phyloP scores from a whole-genome alignment of 2,113 vertebrate species.

The Sciurus niger region DNA sequence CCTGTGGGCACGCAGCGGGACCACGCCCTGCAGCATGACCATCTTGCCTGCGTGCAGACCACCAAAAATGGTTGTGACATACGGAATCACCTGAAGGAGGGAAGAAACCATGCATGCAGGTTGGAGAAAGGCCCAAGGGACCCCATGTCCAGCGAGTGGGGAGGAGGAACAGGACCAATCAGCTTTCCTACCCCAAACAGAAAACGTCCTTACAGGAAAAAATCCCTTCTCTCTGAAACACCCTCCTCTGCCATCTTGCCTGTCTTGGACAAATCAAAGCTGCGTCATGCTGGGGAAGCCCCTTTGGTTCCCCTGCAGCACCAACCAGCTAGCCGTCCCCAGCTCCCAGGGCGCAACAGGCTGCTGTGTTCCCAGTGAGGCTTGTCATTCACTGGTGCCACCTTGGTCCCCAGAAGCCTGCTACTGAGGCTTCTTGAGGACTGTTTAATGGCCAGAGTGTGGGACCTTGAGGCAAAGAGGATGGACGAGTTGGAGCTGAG shows the following conservation, averaged over 20 bases:
- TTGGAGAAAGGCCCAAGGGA: background rate
- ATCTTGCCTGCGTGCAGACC: conserved; percentile 83
- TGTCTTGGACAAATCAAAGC: background rate
- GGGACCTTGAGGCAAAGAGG: background rate
- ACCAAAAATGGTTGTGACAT: conserved; percentile 84
- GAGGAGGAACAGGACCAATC: background rate
- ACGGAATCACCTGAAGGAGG: conserved; percentile 82
- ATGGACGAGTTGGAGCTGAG: background rate
- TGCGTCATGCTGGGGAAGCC: rapidly evolving
- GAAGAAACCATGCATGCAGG: background rate
- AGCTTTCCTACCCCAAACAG: background rate
- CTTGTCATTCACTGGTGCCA: background rate
- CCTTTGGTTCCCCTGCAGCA: background rate
- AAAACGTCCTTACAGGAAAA: background rate
- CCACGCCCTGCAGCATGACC: conserved; percentile 82
- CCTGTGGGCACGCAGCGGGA: conserved; percentile 66
- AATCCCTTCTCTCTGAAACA: background rate
- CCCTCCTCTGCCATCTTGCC: too few relatives aligned
- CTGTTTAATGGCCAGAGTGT: background rate
- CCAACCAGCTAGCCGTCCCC: background rate
- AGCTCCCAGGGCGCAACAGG: too few relatives aligned
- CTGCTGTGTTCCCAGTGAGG: background rate
- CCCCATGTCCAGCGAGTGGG: rapidly evolving
- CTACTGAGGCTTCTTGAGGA: background rate
- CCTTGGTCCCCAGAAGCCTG: background rate